Percentiles rank a stretch among this genome's conserved stretches.
phyloP scores from a whole-genome alignment of 2,113 vertebrate species.

The Corvus hawaiiensis region DNA sequence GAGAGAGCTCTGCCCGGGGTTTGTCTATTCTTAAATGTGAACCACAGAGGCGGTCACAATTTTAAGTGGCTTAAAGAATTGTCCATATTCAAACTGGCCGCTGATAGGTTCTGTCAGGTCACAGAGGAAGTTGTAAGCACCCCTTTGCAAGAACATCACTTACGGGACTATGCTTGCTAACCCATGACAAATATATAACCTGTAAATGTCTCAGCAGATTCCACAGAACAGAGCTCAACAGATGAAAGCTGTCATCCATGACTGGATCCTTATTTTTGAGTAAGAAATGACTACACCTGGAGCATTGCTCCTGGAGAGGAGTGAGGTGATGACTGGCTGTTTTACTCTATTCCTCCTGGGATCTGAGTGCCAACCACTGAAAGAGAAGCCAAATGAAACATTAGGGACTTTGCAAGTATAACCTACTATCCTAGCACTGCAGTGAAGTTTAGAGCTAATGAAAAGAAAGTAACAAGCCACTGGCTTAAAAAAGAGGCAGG shows the following conservation, averaged over 20 bases:
- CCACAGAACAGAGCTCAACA: background rate
- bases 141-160: too few relatives aligned
- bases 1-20: too few relatives aligned
- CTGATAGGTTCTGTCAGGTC: too few relatives aligned
- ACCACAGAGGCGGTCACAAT: too few relatives aligned
- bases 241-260: background rate
- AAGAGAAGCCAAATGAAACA: background rate
- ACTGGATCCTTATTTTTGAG: background rate
- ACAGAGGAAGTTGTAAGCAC: too few relatives aligned
- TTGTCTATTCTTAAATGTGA: too few relatives aligned
- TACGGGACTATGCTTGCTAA: too few relatives aligned
- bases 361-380: background rate
- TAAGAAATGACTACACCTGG: background rate
- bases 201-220: background rate
- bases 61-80: too few relatives aligned
- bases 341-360: background rate
- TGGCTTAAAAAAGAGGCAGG: background rate
- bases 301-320: background rate
- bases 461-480: background rate
- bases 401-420: background rate
- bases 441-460: background rate
- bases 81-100: too few relatives aligned
- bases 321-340: background rate
- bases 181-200: too few relatives aligned
- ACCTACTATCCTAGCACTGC: background rate